These are phyloP conservation scores for Acestrorhynchus altus DNA, from an alignment of 2,797 vertebrate genomes.

Conservation along the genomic window DNA sequence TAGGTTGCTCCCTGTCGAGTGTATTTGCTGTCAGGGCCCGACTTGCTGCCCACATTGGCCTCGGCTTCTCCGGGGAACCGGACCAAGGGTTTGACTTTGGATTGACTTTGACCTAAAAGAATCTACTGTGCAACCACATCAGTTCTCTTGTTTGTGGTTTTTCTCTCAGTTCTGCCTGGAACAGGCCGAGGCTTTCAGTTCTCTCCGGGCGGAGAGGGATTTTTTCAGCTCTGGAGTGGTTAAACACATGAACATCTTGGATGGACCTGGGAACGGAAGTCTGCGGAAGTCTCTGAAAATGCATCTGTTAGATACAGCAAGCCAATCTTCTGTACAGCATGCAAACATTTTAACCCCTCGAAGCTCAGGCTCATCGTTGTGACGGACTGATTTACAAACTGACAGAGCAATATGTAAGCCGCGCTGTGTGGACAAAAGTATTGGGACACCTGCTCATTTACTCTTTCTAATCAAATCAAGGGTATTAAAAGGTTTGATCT, in stretches of 20 bases:
- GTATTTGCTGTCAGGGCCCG: conserved; percentile 2
- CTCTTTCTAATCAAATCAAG: too few relatives aligned
- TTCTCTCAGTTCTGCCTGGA: background rate
- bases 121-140: background rate
- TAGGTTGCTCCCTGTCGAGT: background rate
- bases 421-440: too few relatives aligned
- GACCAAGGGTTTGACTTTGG: background rate
- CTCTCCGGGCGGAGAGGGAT: background rate
- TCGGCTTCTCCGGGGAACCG: background rate
- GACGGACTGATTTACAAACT: background rate
- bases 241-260: conserved; percentile 31
- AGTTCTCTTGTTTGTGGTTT: background rate
- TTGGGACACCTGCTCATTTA: too few relatives aligned
- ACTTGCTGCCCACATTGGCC: background rate
- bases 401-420: too few relatives aligned
- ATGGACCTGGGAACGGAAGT: conserved; percentile 7
- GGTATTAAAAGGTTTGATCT: too few relatives aligned
- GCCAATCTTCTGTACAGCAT: background rate
- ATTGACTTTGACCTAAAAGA: conserved; percentile 2
- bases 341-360: background rate
- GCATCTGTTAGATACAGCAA: background rate
- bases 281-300: conserved; percentile 23
- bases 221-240: conserved; percentile 8
- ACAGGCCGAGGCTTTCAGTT: conserved; percentile 10
- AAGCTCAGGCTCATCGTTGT: background rate